Evolutionary conservation across 1,140 invertebrate species (phyloP).

Genomic region (Drosophila aff.): DNA sequence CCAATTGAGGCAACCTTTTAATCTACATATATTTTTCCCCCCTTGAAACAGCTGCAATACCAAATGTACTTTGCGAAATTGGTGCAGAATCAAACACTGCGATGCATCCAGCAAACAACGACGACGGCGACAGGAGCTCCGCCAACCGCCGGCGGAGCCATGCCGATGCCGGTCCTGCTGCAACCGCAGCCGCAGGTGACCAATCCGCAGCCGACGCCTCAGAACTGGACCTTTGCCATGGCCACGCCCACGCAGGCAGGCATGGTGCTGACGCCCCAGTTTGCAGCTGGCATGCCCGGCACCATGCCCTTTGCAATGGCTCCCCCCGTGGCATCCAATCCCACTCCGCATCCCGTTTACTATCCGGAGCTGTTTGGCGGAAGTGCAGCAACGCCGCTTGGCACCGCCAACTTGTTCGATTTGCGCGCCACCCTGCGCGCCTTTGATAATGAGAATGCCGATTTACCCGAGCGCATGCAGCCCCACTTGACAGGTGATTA

Average conservation of each 20-base stretch:
- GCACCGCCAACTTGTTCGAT: conserved; percentile 70
- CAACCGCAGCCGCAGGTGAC: conserved; percentile 54
- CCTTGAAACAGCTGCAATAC: conserved; percentile 67
- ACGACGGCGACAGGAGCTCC: conserved; percentile 11
- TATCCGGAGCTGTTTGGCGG: conserved; percentile 63
- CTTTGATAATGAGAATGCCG: conserved; percentile 76
- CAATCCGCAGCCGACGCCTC: conserved; percentile 45
- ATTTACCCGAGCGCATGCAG: conserved; percentile 74
- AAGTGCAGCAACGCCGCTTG: conserved; percentile 18
- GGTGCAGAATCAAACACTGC: conserved; percentile 76
- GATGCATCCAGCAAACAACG: conserved; percentile 70
- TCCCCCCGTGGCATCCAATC: not conserved
- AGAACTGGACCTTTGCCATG: conserved; percentile 74
- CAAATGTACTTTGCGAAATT: conserved; percentile 84
- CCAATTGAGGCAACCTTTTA: not conserved
- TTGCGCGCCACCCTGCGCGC: conserved; percentile 74
- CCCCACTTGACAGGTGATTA: conserved; percentile 60
- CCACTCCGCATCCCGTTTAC: conserved; percentile 25
- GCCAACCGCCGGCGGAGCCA: conserved; percentile 30
- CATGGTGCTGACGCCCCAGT: conserved; percentile 69
- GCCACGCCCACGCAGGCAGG: conserved; percentile 69
- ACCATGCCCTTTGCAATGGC: conserved; percentile 31
- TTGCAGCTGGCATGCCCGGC: conserved; percentile 27
- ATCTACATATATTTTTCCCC: not conserved
- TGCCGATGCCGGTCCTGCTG: conserved; percentile 59